Percentiles rank a stretch among this genome's conserved stretches.
Conservation (phyloP, 2,888 invertebrate genomes). For the Sphaerophoria taeniata region DNA sequence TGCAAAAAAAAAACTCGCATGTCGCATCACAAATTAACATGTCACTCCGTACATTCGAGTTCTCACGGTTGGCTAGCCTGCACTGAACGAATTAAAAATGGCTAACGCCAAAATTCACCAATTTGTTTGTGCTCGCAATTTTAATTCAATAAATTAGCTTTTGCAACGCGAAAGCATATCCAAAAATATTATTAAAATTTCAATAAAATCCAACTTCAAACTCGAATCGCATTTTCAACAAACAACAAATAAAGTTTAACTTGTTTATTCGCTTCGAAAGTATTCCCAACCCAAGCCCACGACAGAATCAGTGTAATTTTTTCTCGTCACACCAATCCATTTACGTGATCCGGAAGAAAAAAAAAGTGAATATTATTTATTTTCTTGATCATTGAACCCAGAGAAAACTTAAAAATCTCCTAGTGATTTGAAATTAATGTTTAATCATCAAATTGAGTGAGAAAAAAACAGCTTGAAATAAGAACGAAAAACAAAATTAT, state of each 20-base stretch:
- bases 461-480: not conserved
- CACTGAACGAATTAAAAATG: slow-evolving; percentile 77
- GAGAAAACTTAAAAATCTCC: not conserved
- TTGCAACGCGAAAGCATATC: slow-evolving; percentile 33
- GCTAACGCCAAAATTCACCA: slow-evolving; percentile 78
- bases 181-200: slow-evolving; percentile 27
- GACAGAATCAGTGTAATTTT: slow-evolving; percentile 18
- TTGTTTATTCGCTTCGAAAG: slow-evolving; percentile 22
- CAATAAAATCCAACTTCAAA: slow-evolving; percentile 9
- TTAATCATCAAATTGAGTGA: slow-evolving; percentile 8
- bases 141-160: slow-evolving; percentile 68
- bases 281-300: slow-evolving; percentile 37
- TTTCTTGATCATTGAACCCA: not conserved
- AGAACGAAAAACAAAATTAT: slow-evolving; percentile 9
- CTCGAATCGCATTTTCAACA: slow-evolving; percentile 23
- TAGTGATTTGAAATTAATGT: slow-evolving; percentile 14
- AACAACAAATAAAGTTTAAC: slow-evolving; percentile 7
- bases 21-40: slow-evolving; percentile 42
- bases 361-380: slow-evolving; percentile 40
- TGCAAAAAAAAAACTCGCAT: not conserved
- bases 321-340: slow-evolving; percentile 7
- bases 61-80: slow-evolving; percentile 75
- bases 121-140: slow-evolving; percentile 76
- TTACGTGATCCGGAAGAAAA: slow-evolving; percentile 19
- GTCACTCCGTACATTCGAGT: slow-evolving; percentile 62